phyloP scores from a whole-genome alignment of 2,797 vertebrate genomes.

The Megaceryle alcyon region DNA sequence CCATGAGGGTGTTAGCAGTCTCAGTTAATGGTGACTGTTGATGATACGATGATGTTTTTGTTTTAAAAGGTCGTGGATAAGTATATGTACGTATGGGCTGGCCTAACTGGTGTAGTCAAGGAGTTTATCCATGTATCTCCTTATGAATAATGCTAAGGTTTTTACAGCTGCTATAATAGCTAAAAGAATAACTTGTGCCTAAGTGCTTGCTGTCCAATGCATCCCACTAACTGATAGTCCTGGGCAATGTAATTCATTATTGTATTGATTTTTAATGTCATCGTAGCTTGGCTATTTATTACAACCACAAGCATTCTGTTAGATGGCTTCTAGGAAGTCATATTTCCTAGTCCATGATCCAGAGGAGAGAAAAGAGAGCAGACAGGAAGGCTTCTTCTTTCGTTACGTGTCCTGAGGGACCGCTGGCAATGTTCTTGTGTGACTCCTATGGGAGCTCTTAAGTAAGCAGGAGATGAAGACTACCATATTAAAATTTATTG shows the following conservation, averaged over 20 bases:
- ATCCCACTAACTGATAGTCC: not conserved
- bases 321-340: not conserved
- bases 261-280: conserved; percentile 1
- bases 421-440: not conserved
- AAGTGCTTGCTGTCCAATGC: not conserved
- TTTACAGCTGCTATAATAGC: not conserved
- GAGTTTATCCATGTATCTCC: not conserved
- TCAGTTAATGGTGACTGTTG: not conserved
- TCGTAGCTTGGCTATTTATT: not conserved
- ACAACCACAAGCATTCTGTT: not conserved
- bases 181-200: not conserved
- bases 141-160: not conserved
- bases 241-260: not conserved
- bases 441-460: not conserved
- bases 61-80: not conserved
- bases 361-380: not conserved
- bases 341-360: not conserved
- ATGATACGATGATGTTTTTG: not conserved
- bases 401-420: not conserved
- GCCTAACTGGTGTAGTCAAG: not conserved
- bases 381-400: not conserved
- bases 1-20: not conserved
- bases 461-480: not conserved
- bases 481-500: not conserved
- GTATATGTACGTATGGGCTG: not conserved